These are phyloP conservation scores for Tetraneura akinire DNA, from an alignment of 1,140 invertebrate genomes.

Conservation along the genomic window DNA sequence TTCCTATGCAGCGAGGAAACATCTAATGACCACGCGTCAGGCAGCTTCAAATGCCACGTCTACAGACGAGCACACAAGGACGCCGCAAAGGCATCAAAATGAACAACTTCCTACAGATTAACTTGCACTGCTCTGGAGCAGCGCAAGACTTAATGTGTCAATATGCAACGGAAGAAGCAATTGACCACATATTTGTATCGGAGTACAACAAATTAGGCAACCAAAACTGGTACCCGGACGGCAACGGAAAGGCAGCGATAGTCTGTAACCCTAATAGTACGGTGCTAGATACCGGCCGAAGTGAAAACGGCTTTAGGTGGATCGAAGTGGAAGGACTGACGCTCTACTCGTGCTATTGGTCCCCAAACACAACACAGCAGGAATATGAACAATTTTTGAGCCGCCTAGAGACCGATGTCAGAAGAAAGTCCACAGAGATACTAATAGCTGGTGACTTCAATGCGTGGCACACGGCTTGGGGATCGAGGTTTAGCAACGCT, in stretches of 20 bases:
- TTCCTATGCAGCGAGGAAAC: not conserved
- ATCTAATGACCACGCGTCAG: not conserved
- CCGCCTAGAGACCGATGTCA: no score
- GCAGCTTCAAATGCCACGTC: not conserved
- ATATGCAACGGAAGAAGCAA: not conserved
- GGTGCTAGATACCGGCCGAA: not conserved
- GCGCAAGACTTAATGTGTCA: not conserved
- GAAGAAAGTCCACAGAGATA: no score
- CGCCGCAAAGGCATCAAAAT: not conserved
- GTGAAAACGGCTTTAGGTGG: not conserved
- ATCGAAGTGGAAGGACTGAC: not conserved
- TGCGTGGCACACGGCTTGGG: not conserved
- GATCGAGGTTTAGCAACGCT: accelerated
- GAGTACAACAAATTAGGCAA: not conserved
- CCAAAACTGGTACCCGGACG: not conserved
- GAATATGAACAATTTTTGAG: no score
- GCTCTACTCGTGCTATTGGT: not conserved
- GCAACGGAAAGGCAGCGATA: not conserved
- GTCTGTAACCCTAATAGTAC: not conserved
- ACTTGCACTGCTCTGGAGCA: no score
- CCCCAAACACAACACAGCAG: no score
- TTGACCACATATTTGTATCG: not conserved
- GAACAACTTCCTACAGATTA: no score
- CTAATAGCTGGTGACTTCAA: not conserved
- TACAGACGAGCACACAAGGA: not conserved